Evolutionary conservation across 2,888 invertebrate genomes (phyloP).

Genomic region (Lamellibrachia satsuma): DNA sequence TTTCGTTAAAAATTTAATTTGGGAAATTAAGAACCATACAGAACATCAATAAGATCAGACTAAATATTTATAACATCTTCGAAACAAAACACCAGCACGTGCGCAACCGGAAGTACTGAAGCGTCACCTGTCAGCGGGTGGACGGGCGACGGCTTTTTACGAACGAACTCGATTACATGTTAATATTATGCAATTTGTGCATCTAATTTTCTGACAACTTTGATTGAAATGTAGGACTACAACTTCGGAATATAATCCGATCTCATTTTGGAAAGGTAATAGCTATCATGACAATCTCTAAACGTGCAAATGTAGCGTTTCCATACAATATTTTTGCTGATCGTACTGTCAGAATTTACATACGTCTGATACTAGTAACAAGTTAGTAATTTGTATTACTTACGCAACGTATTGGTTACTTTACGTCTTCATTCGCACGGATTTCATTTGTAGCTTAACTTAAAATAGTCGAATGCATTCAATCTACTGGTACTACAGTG

Average conservation of each 20-base stretch:
- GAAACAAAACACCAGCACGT: conserved; percentile 3
- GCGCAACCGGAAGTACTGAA: conserved; percentile 12
- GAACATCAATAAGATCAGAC: background rate
- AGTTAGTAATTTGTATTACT: too few relatives aligned
- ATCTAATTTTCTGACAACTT: conserved; percentile 12
- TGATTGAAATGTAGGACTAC: background rate
- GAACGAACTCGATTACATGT: background rate
- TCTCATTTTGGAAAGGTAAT: background rate
- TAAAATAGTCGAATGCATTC: background rate
- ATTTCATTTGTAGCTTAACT: background rate
- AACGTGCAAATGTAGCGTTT: background rate
- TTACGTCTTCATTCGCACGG: background rate
- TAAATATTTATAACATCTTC: background rate
- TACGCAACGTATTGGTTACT: background rate
- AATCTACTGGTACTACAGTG: too few relatives aligned
- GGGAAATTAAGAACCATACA: background rate
- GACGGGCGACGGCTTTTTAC: conserved; percentile 17
- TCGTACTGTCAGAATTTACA: background rate
- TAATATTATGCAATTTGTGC: background rate
- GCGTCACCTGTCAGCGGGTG: conserved; percentile 17
- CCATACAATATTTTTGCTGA: too few relatives aligned
- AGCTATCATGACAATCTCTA: background rate
- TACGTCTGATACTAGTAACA: background rate
- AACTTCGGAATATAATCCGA: background rate
- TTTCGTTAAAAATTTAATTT: background rate